Conservation (phyloP, 2,888 invertebrate species). For the Diarsia rubi region DNA sequence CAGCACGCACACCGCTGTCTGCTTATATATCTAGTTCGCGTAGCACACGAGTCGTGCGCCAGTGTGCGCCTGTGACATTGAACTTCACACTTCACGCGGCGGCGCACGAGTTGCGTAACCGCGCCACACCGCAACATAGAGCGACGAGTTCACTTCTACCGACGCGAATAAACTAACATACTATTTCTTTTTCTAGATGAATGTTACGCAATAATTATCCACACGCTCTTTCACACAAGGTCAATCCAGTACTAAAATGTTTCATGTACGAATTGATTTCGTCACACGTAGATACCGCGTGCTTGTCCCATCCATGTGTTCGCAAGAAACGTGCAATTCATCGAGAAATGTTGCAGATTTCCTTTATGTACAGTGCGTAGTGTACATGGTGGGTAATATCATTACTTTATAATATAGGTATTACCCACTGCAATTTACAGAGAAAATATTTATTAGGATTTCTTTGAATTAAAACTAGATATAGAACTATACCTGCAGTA, state of each 20-base stretch:
- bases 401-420: no score
- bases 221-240: conserved; percentile 43
- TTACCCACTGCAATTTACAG: not conserved
- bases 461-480: not conserved
- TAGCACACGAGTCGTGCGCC: conserved; percentile 61
- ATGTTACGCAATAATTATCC: conserved; percentile 46
- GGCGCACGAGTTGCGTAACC: conserved; percentile 88
- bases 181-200: conserved; percentile 56
- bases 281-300: not conserved
- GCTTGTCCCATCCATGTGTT: not conserved
- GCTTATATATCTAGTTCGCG: conserved; percentile 69
- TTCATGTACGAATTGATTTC: conserved; percentile 7
- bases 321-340: not conserved
- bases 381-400: no score
- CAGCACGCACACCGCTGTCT: conserved; percentile 71
- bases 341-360: not conserved
- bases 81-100: conserved; percentile 90
- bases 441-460: not conserved
- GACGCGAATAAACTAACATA: conserved; percentile 60
- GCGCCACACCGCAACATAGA: conserved; percentile 64
- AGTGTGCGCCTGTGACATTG: conserved; percentile 88
- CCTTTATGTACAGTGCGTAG: no score
- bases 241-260: conserved; percentile 33
- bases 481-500: not conserved
- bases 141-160: conserved; percentile 66